Conservation (phyloP, 2,797 vertebrate genomes). For the Myotis vivesi region DNA sequence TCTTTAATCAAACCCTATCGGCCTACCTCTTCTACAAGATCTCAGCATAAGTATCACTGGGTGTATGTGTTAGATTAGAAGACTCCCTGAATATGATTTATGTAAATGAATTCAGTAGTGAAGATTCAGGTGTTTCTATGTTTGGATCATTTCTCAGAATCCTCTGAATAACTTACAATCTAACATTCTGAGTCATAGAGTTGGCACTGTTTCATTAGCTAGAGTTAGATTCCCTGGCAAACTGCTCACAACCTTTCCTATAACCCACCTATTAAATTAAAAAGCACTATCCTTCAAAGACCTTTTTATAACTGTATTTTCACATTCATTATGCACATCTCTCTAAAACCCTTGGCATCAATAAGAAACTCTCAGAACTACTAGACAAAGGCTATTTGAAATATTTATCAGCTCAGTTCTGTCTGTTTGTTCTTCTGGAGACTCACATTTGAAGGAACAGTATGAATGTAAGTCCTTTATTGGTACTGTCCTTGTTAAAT, state of each 20-base stretch:
- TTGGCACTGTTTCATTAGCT: conserved; percentile 30
- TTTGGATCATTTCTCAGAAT: conserved; percentile 53
- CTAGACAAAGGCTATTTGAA: conserved; percentile 76
- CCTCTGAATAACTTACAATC: conserved; percentile 50
- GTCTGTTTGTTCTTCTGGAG: conserved; percentile 66
- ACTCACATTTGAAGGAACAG: conserved; percentile 46
- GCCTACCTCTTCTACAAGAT: not conserved
- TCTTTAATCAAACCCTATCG: not conserved
- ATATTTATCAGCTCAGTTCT: conserved; percentile 80
- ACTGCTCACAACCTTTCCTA: conserved; percentile 42
- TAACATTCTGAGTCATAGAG: not conserved
- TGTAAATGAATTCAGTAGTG: conserved; percentile 50
- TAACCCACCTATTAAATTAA: conserved; percentile 65
- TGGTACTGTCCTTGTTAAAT: conserved; percentile 63
- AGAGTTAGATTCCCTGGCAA: conserved; percentile 44
- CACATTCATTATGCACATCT: conserved; percentile 67
- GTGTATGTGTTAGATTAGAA: not conserved
- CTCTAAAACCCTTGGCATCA: conserved; percentile 66
- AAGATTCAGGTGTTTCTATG: conserved; percentile 61
- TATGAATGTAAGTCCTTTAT: conserved; percentile 66
- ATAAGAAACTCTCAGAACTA: conserved; percentile 73
- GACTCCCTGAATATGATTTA: conserved; percentile 47
- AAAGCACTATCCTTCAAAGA: conserved; percentile 62
- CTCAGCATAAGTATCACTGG: not conserved
- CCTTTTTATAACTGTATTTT: conserved; percentile 61